Evolutionary conservation across 2,888 invertebrate species (phyloP).

Genomic region (Agrochola litura): DNA sequence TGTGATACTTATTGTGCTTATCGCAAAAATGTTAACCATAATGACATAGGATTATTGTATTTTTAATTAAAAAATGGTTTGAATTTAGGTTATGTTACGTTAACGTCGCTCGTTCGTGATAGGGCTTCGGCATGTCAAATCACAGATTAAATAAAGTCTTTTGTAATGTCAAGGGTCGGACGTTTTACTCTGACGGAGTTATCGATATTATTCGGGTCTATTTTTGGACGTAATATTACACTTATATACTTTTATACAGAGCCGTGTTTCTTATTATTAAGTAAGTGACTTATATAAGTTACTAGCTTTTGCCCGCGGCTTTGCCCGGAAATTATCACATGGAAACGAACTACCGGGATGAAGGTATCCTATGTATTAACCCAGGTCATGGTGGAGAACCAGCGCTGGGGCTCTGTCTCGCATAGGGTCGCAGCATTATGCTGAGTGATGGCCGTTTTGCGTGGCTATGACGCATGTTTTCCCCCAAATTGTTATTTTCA

Average conservation of each 20-base stretch:
- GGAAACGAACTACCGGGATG: too few species aligned
- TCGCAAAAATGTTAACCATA: neutral
- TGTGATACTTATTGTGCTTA: neutral
- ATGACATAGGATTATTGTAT: neutral
- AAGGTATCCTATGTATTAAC: too few species aligned
- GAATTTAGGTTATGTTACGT: neutral
- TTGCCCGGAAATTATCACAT: too few species aligned
- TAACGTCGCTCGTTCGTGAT: neutral
- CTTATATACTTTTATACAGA: neutral
- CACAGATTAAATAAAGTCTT: constrained; percentile 17
- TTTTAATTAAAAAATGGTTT: neutral
- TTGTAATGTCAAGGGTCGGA: constrained; percentile 2
- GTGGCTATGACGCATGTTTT: too few species aligned
- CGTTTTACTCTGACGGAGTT: neutral
- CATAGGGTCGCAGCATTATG: too few species aligned
- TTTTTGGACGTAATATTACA: constrained; percentile 27
- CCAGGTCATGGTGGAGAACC: too few species aligned
- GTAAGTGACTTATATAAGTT: neutral
- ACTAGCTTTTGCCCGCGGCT: too few species aligned
- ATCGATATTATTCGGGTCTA: constrained; percentile 17
- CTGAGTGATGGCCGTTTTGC: too few species aligned
- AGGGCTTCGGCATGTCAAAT: too few species aligned
- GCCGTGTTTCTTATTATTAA: constrained; percentile 4
- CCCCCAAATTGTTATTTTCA: too few species aligned
- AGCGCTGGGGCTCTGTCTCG: too few species aligned